phyloP scores from a whole-genome alignment of 2,113 vertebrate genomes.

The Chaetops frenatus region DNA sequence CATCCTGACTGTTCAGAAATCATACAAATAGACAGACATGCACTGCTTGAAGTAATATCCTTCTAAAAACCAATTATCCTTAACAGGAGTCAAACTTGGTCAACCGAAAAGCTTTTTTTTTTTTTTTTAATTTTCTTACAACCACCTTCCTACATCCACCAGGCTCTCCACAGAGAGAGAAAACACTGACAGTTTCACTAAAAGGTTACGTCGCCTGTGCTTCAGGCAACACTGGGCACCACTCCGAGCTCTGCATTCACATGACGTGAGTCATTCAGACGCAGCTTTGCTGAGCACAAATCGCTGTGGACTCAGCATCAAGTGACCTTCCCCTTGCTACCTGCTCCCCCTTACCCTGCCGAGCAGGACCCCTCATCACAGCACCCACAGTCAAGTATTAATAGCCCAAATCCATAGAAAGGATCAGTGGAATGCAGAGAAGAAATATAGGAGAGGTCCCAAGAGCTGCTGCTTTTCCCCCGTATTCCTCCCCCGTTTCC shows the following conservation, averaged over 20 bases:
- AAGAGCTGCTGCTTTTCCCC: not conserved
- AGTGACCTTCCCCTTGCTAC: accelerated
- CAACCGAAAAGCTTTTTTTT: not conserved
- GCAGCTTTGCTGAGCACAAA: not conserved
- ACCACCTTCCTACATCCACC: not conserved
- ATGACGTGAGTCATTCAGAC: not conserved
- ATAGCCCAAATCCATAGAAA: not conserved
- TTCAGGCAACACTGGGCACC: not conserved
- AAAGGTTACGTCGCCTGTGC: not conserved
- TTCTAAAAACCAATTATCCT: not conserved
- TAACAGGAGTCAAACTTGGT: not conserved
- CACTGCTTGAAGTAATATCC: not conserved
- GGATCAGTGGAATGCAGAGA: not conserved
- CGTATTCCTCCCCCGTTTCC: accelerated
- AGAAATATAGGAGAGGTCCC: not conserved
- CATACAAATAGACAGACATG: not conserved
- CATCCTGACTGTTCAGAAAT: not conserved
- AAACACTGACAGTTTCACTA: not conserved
- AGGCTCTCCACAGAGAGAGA: not conserved
- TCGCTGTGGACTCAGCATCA: not conserved
- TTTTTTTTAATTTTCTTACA: not conserved
- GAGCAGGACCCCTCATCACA: not conserved
- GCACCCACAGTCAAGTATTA: not conserved
- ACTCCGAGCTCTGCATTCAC: not conserved
- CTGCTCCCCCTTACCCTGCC: not conserved